Conservation (phyloP, 1,140 invertebrate genomes). For the Cataglyphis hispanica region DNA sequence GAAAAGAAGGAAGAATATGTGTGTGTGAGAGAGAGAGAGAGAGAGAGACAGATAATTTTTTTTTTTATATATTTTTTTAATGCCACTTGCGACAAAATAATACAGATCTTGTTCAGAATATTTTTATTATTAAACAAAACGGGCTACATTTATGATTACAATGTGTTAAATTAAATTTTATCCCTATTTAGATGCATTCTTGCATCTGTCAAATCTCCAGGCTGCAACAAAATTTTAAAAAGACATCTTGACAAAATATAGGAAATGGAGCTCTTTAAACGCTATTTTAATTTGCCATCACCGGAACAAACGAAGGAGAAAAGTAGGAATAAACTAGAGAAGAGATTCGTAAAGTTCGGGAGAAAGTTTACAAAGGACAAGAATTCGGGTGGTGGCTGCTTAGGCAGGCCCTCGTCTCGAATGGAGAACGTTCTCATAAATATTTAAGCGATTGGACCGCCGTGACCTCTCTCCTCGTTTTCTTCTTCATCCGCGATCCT, state of each 20-base stretch:
- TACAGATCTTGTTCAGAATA: background rate
- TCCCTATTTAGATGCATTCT: background rate
- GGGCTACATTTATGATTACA: background rate
- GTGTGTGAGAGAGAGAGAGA: background rate
- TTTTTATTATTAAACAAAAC: background rate
- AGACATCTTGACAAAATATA: background rate
- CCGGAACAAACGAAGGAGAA: background rate
- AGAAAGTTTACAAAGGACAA: slow-evolving; percentile 71
- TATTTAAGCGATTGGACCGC: slow-evolving; percentile 65
- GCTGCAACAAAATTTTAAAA: background rate
- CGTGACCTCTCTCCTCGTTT: slow-evolving; percentile 39
- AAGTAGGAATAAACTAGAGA: slow-evolving; percentile 24
- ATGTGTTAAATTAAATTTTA: background rate
- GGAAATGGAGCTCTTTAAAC: background rate
- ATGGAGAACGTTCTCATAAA: slow-evolving; percentile 69
- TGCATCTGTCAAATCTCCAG: background rate
- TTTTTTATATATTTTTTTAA: background rate
- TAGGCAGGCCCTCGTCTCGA: slow-evolving; percentile 41
- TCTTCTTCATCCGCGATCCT: slow-evolving; percentile 34
- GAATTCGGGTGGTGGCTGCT: slow-evolving; percentile 71
- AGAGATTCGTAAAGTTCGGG: slow-evolving; percentile 9
- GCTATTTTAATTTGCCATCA: background rate
- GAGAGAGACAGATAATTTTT: background rate
- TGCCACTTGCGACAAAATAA: no score
- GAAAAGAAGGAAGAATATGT: slow-evolving; percentile 50